phyloP scores from a whole-genome alignment of 2,888 invertebrate species.

The Buathra laborator region DNA sequence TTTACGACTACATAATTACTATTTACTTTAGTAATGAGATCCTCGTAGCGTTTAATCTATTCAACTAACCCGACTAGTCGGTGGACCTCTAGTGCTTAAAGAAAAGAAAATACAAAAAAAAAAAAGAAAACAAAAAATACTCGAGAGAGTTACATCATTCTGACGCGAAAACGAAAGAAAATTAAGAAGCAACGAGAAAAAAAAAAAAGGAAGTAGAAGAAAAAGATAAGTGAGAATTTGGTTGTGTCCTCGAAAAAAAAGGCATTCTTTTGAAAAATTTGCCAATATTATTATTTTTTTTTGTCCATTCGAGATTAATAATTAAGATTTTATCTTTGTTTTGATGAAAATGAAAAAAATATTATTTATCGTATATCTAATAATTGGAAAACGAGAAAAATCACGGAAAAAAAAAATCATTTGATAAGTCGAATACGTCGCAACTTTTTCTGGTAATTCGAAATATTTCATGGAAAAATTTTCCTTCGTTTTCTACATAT shows the following conservation, averaged over 20 bases:
- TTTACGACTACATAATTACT: constrained; percentile 43
- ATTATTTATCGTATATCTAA: constrained; percentile 51
- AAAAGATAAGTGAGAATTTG: constrained; percentile 71
- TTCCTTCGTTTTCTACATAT: background rate
- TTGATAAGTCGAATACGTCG: background rate
- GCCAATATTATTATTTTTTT: constrained; percentile 12
- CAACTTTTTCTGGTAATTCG: constrained; percentile 14
- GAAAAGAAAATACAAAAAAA: constrained; percentile 23
- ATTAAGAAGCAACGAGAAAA: constrained; percentile 5
- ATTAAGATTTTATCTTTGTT: constrained; percentile 53
- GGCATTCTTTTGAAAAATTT: constrained; percentile 41
- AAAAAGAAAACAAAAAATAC: constrained; percentile 16
- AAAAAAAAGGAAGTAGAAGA: constrained; percentile 39
- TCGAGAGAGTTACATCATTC: constrained; percentile 36
- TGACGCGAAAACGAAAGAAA: constrained; percentile 14
- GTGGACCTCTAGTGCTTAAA: constrained; percentile 55
- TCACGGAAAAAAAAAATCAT: background rate
- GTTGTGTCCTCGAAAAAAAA: constrained; percentile 66
- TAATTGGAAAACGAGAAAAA: constrained; percentile 31
- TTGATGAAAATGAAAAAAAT: constrained; percentile 23
- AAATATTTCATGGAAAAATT: constrained; percentile 1
- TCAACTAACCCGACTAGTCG: constrained; percentile 62
- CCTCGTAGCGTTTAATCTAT: constrained; percentile 53
- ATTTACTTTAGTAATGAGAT: constrained; percentile 45
- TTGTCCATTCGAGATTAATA: constrained; percentile 46